Conservation (phyloP, 1,140 invertebrate species). For the Hylyphantes graminicola region DNA sequence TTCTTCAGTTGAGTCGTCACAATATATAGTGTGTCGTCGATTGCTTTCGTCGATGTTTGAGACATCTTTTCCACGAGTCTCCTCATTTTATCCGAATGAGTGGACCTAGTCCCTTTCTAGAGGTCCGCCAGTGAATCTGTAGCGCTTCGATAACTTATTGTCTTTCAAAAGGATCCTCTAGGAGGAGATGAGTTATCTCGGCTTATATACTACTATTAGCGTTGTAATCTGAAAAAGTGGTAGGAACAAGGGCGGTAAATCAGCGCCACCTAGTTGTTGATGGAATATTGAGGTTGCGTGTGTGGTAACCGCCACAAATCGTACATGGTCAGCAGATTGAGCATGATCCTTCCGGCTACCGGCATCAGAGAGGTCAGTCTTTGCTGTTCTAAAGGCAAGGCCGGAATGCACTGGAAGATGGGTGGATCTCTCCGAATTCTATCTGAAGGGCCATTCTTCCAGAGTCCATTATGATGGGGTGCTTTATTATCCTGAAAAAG, state of each 20-base stretch:
- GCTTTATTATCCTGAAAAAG: neutral
- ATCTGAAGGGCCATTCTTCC: constrained; percentile 24
- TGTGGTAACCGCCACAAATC: no score
- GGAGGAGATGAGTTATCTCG: no score
- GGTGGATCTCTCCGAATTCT: constrained; percentile 11
- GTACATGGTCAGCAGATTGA: constrained; percentile 12
- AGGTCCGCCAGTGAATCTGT: neutral
- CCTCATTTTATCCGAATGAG: neutral
- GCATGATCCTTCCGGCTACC: constrained; percentile 12
- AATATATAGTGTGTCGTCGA: no score
- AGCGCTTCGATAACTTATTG: no score
- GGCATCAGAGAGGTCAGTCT: constrained; percentile 4
- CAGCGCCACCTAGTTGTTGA: no score
- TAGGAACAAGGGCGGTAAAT: no score
- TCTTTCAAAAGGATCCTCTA: no score
- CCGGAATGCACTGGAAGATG: constrained; percentile 25
- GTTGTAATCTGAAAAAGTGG: no score
- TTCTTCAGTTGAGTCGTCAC: neutral
- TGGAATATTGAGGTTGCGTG: no score
- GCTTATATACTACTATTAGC: no score
- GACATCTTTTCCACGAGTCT: neutral
- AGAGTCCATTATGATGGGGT: neutral
- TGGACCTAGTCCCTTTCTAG: constrained; percentile 13
- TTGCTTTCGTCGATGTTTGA: no score
- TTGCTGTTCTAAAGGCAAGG: constrained; percentile 27